Evolutionary conservation across 2,113 vertebrate genomes (phyloP), one percentile per base, ranked within the genome.

Genomic region (Burhinus bistriatus): DNA sequence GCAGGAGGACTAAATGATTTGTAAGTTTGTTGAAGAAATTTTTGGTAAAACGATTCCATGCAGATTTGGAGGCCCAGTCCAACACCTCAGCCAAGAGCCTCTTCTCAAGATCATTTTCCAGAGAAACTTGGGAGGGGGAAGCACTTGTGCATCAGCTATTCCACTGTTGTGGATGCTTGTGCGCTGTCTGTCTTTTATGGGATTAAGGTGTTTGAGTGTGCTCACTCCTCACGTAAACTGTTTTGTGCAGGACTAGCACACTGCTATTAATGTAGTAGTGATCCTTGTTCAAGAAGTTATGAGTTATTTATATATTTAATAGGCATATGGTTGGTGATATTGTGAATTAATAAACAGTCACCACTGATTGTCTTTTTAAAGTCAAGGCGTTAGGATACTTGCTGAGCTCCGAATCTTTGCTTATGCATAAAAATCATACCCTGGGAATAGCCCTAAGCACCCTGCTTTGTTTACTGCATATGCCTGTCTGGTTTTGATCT

Each of bases 261-360:
- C 49, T 77, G 45, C 77, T 70, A 20, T 55, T 92, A 23, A 76
- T 77, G 42, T 36, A 79, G 81, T 52, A 25, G 20, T 47, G 70
- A 86, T 85, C 76, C 72, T 64, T 83, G 54, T 66, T 96, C 32
- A 27, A 85, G 85, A 92, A 83, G 30, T 75, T 77, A 62, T 2
- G 69, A 86, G 59, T 91, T 89, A 83, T 76, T 91, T 68, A 20
- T 90, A 26, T 83, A 30, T 95, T 95, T 96, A 95, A 94, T 77
- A 91, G 61, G 36, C 42, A 59, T 93, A 40, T 42, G 4, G 55
- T 88, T 96, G 85, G 65, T 52, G 77, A 70, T 88, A 45, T 25
- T 91, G 68, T 3, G 7, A 88, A 81, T 97, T 98, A 97, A 95
- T 96, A 90, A 93, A 90, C 80, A 90, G 70, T 77, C n/a, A 16